phyloP scores from a whole-genome alignment of 1,140 invertebrate species.

The Lepidurus apus region DNA sequence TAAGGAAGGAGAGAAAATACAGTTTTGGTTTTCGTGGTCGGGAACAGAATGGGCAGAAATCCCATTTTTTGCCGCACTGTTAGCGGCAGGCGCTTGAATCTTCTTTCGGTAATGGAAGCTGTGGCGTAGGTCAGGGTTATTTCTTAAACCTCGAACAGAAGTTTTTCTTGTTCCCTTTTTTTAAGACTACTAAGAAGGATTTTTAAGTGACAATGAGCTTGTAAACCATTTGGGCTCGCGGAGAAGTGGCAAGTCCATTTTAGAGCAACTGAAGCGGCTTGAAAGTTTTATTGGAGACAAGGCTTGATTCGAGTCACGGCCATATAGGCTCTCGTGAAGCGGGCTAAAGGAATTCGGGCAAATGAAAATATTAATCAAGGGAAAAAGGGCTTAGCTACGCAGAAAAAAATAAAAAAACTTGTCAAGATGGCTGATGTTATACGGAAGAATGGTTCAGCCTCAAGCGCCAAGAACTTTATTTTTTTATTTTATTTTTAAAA shows the following conservation, averaged over 20 bases:
- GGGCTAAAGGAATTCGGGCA: neutral
- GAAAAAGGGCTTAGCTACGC: neutral
- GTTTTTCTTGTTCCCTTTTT: neutral
- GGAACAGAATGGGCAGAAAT: too few species aligned
- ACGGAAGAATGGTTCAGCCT: neutral
- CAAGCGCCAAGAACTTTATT: too few species aligned
- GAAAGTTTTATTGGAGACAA: neutral
- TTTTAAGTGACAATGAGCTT: neutral
- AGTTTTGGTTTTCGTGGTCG: too few species aligned
- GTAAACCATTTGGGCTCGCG: neutral
- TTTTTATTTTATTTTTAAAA: too few species aligned
- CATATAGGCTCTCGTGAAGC: slow-evolving; percentile 2
- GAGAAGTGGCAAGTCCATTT: neutral
- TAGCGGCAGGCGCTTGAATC: too few species aligned
- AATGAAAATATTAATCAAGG: neutral
- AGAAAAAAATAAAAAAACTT: neutral
- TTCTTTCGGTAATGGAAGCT: too few species aligned
- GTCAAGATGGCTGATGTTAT: neutral
- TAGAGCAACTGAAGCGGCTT: neutral
- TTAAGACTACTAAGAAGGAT: neutral
- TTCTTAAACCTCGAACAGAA: neutral
- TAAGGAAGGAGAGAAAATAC: too few species aligned
- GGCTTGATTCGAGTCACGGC: neutral
- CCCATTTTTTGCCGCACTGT: too few species aligned
- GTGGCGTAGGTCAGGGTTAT: too few species aligned